Conservation (phyloP, 1,140 invertebrate species). For the Liolophura sinensis region DNA sequence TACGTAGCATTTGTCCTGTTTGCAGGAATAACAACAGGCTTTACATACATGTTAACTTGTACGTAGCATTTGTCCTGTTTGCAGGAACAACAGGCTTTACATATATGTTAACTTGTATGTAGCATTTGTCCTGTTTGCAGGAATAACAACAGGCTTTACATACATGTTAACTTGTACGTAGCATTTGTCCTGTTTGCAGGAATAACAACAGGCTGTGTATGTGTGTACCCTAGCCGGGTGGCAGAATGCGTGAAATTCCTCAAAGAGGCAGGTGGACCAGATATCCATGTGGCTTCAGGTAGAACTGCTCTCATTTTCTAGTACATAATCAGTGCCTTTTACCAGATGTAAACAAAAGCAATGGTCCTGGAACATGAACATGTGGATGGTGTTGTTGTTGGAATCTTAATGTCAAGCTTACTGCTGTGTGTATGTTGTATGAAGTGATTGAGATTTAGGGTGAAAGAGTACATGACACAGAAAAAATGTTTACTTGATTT, state of each 20-base stretch:
- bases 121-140: neutral
- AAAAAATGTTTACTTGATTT: too few relatives aligned
- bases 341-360: too few relatives aligned
- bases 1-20: neutral
- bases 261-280: slow-evolving; percentile 62
- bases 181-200: slow-evolving; percentile 58
- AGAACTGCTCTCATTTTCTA: slow-evolving; percentile 19
- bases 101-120: slow-evolving; percentile 90
- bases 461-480: too few relatives aligned
- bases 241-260: slow-evolving; percentile 67
- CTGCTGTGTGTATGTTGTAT: too few relatives aligned
- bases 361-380: too few relatives aligned
- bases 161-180: neutral
- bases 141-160: neutral
- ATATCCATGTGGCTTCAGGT: slow-evolving; percentile 80
- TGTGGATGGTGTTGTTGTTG: too few relatives aligned
- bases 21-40: neutral
- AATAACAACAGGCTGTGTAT: slow-evolving; percentile 76
- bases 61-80: slow-evolving; percentile 54
- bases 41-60: neutral
- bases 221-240: slow-evolving; percentile 89
- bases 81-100: slow-evolving; percentile 73
- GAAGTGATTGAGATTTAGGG: too few relatives aligned
- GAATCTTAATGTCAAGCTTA: too few relatives aligned
- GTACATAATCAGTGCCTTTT: too few relatives aligned